Base-by-base conservation (phyloP, 2,888 invertebrate species). In the Microctonus aethiopoides region DNA sequence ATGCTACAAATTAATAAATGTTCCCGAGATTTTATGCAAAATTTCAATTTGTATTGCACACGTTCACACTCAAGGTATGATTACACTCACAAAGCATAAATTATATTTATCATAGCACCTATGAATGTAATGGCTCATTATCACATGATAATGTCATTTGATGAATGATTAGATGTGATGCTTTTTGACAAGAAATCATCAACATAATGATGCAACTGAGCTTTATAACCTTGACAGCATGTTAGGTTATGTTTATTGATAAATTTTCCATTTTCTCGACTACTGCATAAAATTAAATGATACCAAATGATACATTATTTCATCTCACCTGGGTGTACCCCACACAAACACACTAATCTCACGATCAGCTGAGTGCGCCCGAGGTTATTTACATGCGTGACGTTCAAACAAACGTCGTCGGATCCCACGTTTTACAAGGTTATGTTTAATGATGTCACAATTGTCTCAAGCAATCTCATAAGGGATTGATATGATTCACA, bases 251-350 rank as follows among this genome's bases (percentile, higher is more conserved):
- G 16, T 46, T 46, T n/a, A 46, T 46, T 46, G 16, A 16, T 20
- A 20, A 9, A 20, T 46, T 46, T 7, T n/a, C 16, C 16, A 1
- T 46, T 46, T 46, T 16, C 1, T 16, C 4, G 4, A 46, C 46
- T 7, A 46, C n/a, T 20, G n/a, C 1, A 46, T 3, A 1, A 16
- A 46, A 46, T 46, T 39, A n/a, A n/a, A n/a, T n/a, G n/a, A n/a
- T n/a, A n/a, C n/a, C 46, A 7, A 9, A 36, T 46, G 46, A n/a
- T n/a, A 41, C 41, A 46, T 46, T 16, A 16, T 46, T 57, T 32
- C 10, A n/a, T n/a, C 57, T 57, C 57, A 57, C 57, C 57, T 57
- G 57, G 13, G n/a, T 24, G 56, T 22, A 56, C 29, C n/a, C n/a
- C 29, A 46, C 46, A 46, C 46, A 46, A 46, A 46, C 16, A 41